A percentile compares a stretch with the other conserved stretches of the same genome.
Evolutionary conservation across 2,797 vertebrate genomes (phyloP).

Genomic region (Xenops minutus): DNA sequence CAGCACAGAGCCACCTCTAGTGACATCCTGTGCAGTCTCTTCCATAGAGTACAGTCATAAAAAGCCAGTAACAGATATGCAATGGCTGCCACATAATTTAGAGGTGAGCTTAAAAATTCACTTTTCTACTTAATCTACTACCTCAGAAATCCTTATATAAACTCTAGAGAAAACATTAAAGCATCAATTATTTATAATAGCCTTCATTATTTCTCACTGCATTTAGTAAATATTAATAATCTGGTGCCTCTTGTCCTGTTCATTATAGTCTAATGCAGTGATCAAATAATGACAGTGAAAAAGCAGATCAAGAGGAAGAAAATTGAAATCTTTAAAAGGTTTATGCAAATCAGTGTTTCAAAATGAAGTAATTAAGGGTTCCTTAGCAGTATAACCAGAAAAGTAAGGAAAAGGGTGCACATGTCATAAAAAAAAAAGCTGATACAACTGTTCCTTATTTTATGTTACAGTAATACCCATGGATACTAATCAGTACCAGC

Average conservation of each 20-base stretch:
- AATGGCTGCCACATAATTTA: conserved; percentile 86
- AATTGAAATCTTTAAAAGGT: background rate
- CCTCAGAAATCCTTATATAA: background rate
- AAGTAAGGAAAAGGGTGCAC: background rate
- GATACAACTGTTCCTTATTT: background rate
- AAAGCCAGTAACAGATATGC: conserved; percentile 84
- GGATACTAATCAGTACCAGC: background rate
- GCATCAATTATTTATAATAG: background rate
- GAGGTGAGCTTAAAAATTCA: conserved; percentile 76
- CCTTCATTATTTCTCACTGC: background rate
- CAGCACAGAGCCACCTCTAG: conserved; percentile 65
- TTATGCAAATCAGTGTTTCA: background rate
- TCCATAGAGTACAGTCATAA: conserved; percentile 81
- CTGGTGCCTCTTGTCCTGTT: background rate
- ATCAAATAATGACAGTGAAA: background rate
- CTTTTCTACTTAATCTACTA: background rate
- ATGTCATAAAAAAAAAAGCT: background rate
- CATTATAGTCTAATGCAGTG: background rate
- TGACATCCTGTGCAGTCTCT: conserved; percentile 82
- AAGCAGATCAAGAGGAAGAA: background rate
- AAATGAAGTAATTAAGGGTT: background rate
- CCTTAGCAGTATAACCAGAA: background rate
- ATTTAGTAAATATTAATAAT: background rate
- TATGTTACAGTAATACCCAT: background rate
- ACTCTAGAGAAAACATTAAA: background rate